Evolutionary conservation across 1,140 invertebrate species (phyloP), one percentile per base, ranked within the genome.

Genomic region (Contarinia nasturtii): DNA sequence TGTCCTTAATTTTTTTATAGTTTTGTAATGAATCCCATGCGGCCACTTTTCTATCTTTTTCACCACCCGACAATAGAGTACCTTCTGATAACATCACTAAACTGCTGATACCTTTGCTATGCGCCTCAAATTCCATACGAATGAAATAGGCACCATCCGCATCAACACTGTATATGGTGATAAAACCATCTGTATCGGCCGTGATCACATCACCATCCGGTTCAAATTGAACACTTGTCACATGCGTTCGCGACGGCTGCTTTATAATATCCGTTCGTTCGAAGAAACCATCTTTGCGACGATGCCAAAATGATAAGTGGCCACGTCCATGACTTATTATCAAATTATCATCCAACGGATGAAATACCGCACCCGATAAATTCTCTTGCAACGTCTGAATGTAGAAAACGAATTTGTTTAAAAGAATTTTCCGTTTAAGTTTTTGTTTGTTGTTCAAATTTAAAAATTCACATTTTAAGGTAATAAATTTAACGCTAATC

Each of bases 271-370:
- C 85, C 0, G 83, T 86, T 50, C 84, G 72, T 63, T 87, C 84
- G 51, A 89, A 89, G 62, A 86, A 86, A 17, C 85, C 85, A 59
- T 89, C 85, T 65, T 87, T 87, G 45, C 84, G 69, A 49, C 85
- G 68, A 53, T 86, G 88, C 90, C 90, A 95, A 62, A 94, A 93
- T 0, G 86, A 82, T 37, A 96, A 68, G 65, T 94, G 88, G 5
- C 86, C 84, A 56, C 89, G 87, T 8, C 92, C 92, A 56, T 90
- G 88, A 1, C 87, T 92, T 44, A 96, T 87, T 45, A 96, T 75
- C 12, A 88, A 71, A 68, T 92, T 92, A 60, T 92, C 86, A 56
- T 95, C 90, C 7, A 86, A 66, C 1, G 91, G 91, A 67, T 95
- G 89, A 63, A 94, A 95, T 3, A 86, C 83, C 1, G 85, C 86